Evolutionary conservation across 2,113 vertebrate species (phyloP), one percentile per base, ranked within the genome.

Genomic region (Saguinus midas): DNA sequence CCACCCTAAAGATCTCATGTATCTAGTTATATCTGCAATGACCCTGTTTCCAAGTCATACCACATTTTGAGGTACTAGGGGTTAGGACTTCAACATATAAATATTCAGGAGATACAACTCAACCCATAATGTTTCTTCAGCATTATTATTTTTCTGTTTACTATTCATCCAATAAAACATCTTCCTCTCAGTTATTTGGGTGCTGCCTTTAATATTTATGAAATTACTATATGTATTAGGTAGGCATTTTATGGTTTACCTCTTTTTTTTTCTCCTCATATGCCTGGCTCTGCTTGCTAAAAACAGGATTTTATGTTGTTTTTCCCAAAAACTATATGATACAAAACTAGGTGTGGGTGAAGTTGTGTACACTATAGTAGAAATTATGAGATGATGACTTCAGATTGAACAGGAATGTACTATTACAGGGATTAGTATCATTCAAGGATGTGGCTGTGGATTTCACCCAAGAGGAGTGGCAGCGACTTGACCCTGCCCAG

Each of bases 401-500:
- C n/a, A 90, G 35, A 95, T 58, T 97, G 70, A 97, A 87, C n/a
- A 52, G 20, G 86, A 91, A 94, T 93, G 29, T 92, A 32, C 78
- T 87, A 9, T 97, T 97, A 75, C 95, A 97, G 97, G 94, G 66
- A 6, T 95, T 94, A 80, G 85, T 97, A 27, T 94, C 96, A 50
- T 97, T 96, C 89, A 97, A 97, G 92, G 95, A 97, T 85, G 94
- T 96, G 76, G 94, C 94, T 95, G 94, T 97, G 94, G 86, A 96
- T 84, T 97, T 97, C 58, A 96, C 96, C 57, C 92, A 90, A 40
- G 96, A 96, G 55, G 96, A 97, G 35, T 97, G 96, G 95, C 88
- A 87, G 37, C 94, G 92, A 6, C 80, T 96, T 52, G 91, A 92
- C 68, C 43, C 66, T 50, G 37, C 94, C 79, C 97, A 97, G 70